A percentile compares a stretch with the other conserved stretches of the same genome.
These are phyloP conservation scores for Colletes latitarsis DNA, from an alignment of 1,140 invertebrate species.

Conservation along the genomic window DNA sequence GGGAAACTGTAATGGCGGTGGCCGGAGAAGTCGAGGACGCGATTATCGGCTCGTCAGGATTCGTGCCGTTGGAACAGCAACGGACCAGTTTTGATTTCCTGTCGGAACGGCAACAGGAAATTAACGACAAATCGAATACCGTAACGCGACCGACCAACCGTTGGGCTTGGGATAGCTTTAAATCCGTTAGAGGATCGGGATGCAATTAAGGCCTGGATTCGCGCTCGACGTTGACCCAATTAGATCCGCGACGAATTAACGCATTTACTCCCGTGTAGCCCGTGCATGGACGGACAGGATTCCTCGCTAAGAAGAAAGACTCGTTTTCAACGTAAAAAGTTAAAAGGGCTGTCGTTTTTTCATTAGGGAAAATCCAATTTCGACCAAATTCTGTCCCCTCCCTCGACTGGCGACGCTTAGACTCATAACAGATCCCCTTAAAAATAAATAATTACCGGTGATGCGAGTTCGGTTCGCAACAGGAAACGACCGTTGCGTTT, in stretches of 20 bases:
- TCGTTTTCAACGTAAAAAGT: too few relatives aligned
- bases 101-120: constrained; percentile 33
- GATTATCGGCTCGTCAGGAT: constrained; percentile 14
- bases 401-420: too few relatives aligned
- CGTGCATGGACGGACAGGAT: too few relatives aligned
- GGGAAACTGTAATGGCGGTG: too few relatives aligned
- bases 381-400: too few relatives aligned
- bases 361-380: too few relatives aligned
- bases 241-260: background rate
- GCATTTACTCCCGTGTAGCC: background rate
- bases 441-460: too few relatives aligned
- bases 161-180: constrained; percentile 36
- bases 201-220: constrained; percentile 30
- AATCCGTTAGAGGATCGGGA: constrained; percentile 42
- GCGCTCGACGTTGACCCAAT: constrained; percentile 4
- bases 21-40: background rate
- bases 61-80: constrained; percentile 1
- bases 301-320: too few relatives aligned
- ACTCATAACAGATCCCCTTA: too few relatives aligned
- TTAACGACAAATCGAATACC: constrained; percentile 55
- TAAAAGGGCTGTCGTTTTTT: too few relatives aligned
- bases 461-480: too few relatives aligned
- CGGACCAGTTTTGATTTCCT: constrained; percentile 47
- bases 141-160: constrained; percentile 10
- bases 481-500: too few relatives aligned